Percentiles rank a stretch among this genome's conserved stretches.
Evolutionary conservation across 2,888 invertebrate species (phyloP).

Genomic region (Arge pagana): DNA sequence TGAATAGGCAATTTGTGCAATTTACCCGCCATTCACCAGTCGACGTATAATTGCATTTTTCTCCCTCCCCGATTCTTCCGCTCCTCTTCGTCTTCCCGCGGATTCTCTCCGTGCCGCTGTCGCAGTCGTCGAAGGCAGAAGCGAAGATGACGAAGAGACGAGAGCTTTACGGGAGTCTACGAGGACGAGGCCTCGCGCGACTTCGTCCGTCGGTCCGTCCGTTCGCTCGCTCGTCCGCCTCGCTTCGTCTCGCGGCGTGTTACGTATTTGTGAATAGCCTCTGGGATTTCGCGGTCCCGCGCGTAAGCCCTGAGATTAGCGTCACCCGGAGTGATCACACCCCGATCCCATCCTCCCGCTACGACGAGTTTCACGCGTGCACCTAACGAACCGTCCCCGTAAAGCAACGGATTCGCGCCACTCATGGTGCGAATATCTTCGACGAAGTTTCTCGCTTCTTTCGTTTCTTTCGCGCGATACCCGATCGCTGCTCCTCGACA

Average conservation of each 20-base stretch:
- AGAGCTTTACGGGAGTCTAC: too few species aligned
- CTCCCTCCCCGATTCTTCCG: too few species aligned
- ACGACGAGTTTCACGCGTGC: too few species aligned
- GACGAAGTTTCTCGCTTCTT: too few species aligned
- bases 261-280: slow-evolving; percentile 43
- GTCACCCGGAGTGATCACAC: slow-evolving; percentile 19
- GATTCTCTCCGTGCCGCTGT: slow-evolving; percentile 5
- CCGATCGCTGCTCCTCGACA: too few species aligned
- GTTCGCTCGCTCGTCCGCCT: slow-evolving; percentile 27
- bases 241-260: slow-evolving; percentile 32
- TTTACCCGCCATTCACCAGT: slow-evolving; percentile 17
- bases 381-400: slow-evolving; percentile 36
- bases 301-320: slow-evolving; percentile 45
- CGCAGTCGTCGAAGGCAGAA: slow-evolving; percentile 15
- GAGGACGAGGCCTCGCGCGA: slow-evolving; percentile 33
- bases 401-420: slow-evolving; percentile 27
- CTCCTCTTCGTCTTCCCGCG: background rate
- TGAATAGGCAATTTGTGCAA: slow-evolving; percentile 22
- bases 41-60: slow-evolving; percentile 20
- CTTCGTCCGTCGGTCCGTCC: slow-evolving; percentile 9
- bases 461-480: too few species aligned
- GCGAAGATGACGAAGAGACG: background rate
- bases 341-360: background rate
- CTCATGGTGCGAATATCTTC: too few species aligned
- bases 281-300: slow-evolving; percentile 43